Percentiles rank a stretch among this genome's conserved stretches.
phyloP scores from a whole-genome alignment of 2,797 vertebrate genomes.

The Mycteria americana region DNA sequence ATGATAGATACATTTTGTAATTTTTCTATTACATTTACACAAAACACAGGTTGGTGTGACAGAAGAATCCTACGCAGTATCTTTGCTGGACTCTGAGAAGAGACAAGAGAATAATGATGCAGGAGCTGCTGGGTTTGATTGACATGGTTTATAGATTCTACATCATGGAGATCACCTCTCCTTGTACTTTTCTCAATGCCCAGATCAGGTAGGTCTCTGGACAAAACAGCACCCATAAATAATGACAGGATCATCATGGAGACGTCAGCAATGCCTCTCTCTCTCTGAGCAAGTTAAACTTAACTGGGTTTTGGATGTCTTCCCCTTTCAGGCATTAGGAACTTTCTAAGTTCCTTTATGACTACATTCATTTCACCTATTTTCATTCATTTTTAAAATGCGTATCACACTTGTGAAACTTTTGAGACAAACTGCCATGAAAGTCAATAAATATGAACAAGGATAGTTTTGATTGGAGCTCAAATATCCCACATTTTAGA shows the following conservation, averaged over 20 bases:
- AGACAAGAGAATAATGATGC: background rate
- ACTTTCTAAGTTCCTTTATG: background rate
- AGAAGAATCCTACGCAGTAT: background rate
- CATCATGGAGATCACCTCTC: background rate
- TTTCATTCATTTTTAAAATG: background rate
- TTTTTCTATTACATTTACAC: background rate
- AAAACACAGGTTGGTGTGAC: background rate
- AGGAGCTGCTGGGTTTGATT: background rate
- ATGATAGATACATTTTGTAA: background rate
- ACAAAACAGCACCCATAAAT: background rate
- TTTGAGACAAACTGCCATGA: background rate
- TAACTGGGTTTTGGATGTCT: background rate
- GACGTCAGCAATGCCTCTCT: background rate
- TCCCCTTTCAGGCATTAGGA: background rate
- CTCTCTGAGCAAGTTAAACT: background rate
- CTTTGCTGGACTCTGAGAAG: background rate
- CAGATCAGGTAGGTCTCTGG: background rate
- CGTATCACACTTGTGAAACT: background rate
- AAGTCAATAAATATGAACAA: background rate
- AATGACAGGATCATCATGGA: background rate
- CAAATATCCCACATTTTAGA: background rate
- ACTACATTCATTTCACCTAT: background rate
- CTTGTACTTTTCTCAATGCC: background rate
- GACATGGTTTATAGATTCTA: background rate
- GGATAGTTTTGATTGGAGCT: background rate